Evolutionary conservation across 1,140 invertebrate species (phyloP).

Genomic region (Steinernema feltiae): DNA sequence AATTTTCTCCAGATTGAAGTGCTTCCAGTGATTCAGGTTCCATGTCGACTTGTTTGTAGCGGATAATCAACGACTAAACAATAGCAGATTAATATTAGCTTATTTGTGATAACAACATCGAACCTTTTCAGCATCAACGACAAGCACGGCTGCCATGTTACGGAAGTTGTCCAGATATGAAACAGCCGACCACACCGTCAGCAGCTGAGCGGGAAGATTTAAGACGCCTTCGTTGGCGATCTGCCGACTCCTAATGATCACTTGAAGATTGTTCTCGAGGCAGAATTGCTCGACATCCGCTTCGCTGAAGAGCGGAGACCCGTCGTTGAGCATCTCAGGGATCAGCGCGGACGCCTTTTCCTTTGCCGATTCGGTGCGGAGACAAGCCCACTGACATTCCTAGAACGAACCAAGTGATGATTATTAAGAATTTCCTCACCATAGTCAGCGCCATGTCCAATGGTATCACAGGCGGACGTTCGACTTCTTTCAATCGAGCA

Average conservation of each 20-base stretch:
- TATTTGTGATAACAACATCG: neutral
- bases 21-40: neutral
- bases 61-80: neutral
- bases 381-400: neutral
- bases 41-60: neutral
- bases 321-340: neutral
- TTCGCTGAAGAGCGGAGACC: neutral
- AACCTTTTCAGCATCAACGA: slow-evolving; percentile 13
- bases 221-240: slow-evolving; percentile 20
- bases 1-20: too few species aligned
- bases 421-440: neutral
- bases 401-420: neutral
- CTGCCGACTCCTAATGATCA: slow-evolving; percentile 17
- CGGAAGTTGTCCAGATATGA: slow-evolving; percentile 23
- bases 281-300: slow-evolving; percentile 11
- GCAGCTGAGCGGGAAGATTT: slow-evolving; percentile 11
- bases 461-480: neutral
- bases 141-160: slow-evolving; percentile 16
- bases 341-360: neutral
- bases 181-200: slow-evolving; percentile 22
- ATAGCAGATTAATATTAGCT: neutral
- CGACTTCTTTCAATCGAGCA: neutral
- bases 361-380: neutral
- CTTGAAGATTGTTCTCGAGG: slow-evolving; percentile 12
- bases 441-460: neutral